Percentiles rank a stretch among this genome's conserved stretches.
Conservation (phyloP, 2,797 vertebrate species). For the Spinus olivaceus region DNA sequence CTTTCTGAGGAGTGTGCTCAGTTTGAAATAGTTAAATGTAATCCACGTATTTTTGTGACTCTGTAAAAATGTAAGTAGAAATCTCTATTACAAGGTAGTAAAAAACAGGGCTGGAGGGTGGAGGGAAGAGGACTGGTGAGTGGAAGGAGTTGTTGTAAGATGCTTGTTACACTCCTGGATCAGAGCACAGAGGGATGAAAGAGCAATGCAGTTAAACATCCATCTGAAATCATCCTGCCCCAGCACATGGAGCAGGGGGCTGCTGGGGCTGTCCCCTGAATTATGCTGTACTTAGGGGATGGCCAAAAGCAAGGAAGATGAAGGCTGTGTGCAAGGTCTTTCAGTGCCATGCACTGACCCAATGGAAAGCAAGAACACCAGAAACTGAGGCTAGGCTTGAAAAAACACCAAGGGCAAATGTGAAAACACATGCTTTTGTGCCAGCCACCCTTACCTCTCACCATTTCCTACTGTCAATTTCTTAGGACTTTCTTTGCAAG, state of each 20-base stretch:
- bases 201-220: neutral
- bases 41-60: neutral
- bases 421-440: neutral
- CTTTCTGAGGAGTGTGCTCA: neutral
- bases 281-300: neutral
- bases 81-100: neutral
- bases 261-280: neutral
- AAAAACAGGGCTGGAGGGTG: fast-evolving
- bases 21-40: neutral
- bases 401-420: neutral
- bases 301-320: neutral
- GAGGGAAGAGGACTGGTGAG: neutral
- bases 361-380: neutral
- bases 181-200: neutral
- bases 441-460: neutral
- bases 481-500: neutral
- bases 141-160: neutral
- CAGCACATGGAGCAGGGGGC: neutral
- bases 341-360: neutral
- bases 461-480: neutral
- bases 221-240: neutral
- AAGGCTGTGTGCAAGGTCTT: neutral
- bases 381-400: neutral
- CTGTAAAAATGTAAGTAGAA: neutral
- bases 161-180: neutral